Conservation (phyloP, 2,888 invertebrate genomes). For the Papilio elwesi region DNA sequence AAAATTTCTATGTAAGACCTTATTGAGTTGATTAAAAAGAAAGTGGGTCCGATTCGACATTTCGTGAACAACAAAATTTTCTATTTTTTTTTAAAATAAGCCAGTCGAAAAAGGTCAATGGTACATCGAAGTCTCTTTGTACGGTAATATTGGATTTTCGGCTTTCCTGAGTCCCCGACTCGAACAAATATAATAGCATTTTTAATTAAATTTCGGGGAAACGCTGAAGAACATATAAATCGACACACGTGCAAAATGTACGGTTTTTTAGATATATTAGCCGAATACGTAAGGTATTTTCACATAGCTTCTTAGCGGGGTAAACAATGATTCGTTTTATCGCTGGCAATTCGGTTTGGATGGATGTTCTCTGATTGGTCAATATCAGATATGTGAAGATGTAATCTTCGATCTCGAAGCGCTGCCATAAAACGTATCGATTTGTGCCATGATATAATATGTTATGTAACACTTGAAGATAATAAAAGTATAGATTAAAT, state of each 20-base stretch:
- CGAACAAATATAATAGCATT: constrained; percentile 34
- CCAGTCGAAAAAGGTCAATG: constrained; percentile 29
- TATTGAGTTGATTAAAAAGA: constrained; percentile 38
- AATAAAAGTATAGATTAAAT: background rate
- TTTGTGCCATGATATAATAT: constrained; percentile 25
- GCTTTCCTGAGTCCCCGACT: constrained; percentile 12
- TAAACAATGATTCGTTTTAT: constrained; percentile 38
- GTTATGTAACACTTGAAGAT: constrained; percentile 16
- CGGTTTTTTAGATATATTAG: background rate
- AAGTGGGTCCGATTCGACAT: constrained; percentile 25
- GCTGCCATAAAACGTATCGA: constrained; percentile 26
- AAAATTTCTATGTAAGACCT: constrained; percentile 25
- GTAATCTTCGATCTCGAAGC: constrained; percentile 29
- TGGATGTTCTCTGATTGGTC: constrained; percentile 34
- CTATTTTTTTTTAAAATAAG: constrained; percentile 30
- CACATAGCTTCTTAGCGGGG: constrained; percentile 1
- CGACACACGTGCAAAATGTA: constrained; percentile 21
- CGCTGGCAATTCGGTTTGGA: constrained; percentile 31
- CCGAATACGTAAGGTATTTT: constrained; percentile 6
- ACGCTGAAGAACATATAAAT: constrained; percentile 5
- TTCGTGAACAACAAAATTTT: constrained; percentile 28
- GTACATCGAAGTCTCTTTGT: constrained; percentile 27
- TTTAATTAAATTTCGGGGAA: constrained; percentile 34
- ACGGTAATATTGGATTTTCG: constrained; percentile 32
- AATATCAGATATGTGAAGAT: constrained; percentile 32